phyloP scores from a whole-genome alignment of 2,888 invertebrate genomes.

The Metellina segmentata region DNA sequence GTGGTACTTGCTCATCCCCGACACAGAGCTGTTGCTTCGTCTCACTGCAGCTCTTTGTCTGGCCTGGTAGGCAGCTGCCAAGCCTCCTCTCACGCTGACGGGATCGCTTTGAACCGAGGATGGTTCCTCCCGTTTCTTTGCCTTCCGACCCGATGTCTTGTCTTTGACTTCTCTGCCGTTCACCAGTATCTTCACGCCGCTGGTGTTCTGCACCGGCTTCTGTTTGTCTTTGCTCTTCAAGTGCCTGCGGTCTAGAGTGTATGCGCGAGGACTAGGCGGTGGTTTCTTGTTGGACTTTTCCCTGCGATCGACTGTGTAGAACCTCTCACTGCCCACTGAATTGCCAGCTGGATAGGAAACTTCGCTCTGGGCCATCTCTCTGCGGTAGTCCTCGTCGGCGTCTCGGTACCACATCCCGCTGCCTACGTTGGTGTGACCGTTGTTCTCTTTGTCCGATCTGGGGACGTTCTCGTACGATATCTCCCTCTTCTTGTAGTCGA shows the following conservation, averaged over 20 bases:
- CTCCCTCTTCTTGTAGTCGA: slow-evolving; percentile 77
- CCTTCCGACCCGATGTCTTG: slow-evolving; percentile 34
- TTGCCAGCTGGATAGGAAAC: slow-evolving; percentile 72
- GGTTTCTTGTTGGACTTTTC: slow-evolving; percentile 67
- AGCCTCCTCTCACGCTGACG: slow-evolving; percentile 75
- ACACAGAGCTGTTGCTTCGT: slow-evolving; percentile 70
- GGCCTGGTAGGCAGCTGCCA: slow-evolving; percentile 78
- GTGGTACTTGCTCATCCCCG: slow-evolving; percentile 61
- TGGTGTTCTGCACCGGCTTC: slow-evolving; percentile 63
- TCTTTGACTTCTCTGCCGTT: slow-evolving; percentile 75
- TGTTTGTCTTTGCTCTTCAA: slow-evolving; percentile 65
- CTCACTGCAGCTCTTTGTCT: slow-evolving; percentile 75
- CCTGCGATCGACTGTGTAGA: slow-evolving; percentile 64
- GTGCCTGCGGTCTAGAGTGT: slow-evolving; percentile 70
- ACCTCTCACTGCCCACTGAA: slow-evolving; percentile 71
- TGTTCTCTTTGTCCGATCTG: slow-evolving; percentile 48
- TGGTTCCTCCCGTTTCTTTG: slow-evolving; percentile 66
- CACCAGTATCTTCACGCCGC: slow-evolving; percentile 74
- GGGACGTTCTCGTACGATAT: slow-evolving; percentile 77
- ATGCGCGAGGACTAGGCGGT: slow-evolving; percentile 60
- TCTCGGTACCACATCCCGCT: slow-evolving; percentile 72
- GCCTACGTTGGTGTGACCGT: slow-evolving; percentile 28
- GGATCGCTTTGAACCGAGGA: slow-evolving; percentile 75
- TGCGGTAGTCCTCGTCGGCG: slow-evolving; percentile 77
- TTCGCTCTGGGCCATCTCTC: slow-evolving; percentile 76